Conservation (phyloP, 2,113 vertebrate species). For the Coreoperca whiteheadi region DNA sequence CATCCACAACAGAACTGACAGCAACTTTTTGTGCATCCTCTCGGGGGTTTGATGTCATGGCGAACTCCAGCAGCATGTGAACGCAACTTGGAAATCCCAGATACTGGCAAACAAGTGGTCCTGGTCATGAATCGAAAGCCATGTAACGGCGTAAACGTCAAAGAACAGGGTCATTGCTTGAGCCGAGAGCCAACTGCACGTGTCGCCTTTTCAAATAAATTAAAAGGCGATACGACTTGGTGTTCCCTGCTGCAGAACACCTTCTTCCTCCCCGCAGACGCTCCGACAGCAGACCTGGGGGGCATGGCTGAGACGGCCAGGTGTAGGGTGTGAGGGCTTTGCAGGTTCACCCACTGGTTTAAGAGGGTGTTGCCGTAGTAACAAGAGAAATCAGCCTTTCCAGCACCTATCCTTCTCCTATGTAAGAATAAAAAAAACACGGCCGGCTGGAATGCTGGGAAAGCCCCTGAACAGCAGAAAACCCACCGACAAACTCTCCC, state of each 20-base stretch:
- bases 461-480: slow-evolving; percentile 35
- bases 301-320: neutral
- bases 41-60: too few relatives aligned
- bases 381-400: slow-evolving; percentile 2
- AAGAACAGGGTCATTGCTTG: neutral
- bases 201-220: neutral
- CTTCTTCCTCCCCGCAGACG: neutral
- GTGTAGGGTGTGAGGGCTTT: neutral
- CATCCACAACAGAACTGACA: too few relatives aligned
- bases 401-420: neutral
- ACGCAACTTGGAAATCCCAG: neutral
- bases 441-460: slow-evolving; percentile 39
- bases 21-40: neutral
- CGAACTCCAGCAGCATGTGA: neutral
- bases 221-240: neutral
- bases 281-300: neutral
- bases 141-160: neutral
- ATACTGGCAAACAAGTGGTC: too few relatives aligned
- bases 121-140: neutral
- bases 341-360: slow-evolving; percentile 2
- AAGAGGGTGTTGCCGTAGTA: neutral
- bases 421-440: slow-evolving; percentile 22
- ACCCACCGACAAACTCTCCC: neutral
- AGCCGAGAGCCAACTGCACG: neutral
- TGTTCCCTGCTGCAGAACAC: neutral